These are phyloP conservation scores for Caranx ignobilis DNA, from an alignment of 2,113 vertebrate species.

Conservation along the genomic window DNA sequence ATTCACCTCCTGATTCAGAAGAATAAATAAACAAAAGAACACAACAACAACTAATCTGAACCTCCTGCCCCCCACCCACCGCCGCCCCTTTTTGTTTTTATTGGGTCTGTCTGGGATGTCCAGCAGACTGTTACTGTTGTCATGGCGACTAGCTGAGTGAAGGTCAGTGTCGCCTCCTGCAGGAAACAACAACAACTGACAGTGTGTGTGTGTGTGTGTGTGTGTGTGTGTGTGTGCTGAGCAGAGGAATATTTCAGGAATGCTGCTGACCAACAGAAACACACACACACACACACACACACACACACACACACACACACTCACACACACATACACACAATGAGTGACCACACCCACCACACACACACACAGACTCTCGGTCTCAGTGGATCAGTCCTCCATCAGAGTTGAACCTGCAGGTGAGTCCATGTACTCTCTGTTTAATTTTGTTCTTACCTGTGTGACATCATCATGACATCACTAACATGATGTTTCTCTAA, in stretches of 20 bases:
- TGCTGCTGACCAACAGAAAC: background rate
- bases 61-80: too few relatives aligned
- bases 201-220: too few relatives aligned
- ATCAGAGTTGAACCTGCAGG: conserved; percentile 38
- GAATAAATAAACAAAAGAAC: too few relatives aligned
- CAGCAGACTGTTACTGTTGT: background rate
- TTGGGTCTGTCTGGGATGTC: background rate
- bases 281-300: too few relatives aligned
- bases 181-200: conserved; percentile 11
- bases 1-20: too few relatives aligned
- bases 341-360: too few relatives aligned
- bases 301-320: conserved; percentile 20
- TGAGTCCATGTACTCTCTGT: conserved; percentile 25
- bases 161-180: conserved; percentile 47
- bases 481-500: background rate
- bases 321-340: background rate
- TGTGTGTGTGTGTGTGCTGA: too few relatives aligned
- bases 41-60: too few relatives aligned
- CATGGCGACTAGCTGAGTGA: conserved; percentile 44
- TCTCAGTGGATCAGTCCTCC: conserved; percentile 19
- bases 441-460: conserved; percentile 21
- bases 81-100: too few relatives aligned
- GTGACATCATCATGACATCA: conserved; percentile 41
- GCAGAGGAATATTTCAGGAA: too few relatives aligned
- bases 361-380: conserved; percentile 23